phyloP scores from a whole-genome alignment of 1,140 invertebrate species.

The Pseudomyrmex concolor region DNA sequence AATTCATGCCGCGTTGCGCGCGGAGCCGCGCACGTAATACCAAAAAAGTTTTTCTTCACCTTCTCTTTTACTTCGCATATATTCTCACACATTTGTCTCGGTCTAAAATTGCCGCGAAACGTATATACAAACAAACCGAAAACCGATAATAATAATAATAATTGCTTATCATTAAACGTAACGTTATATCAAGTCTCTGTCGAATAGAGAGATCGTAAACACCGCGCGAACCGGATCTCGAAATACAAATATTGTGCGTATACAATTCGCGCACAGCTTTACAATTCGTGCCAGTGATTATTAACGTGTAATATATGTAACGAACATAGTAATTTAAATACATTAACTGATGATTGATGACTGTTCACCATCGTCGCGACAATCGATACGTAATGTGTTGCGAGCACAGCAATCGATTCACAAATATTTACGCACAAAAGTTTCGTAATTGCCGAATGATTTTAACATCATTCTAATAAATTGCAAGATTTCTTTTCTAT shows the following conservation, averaged over 20 bases:
- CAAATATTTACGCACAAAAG: background rate
- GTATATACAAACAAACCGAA: background rate
- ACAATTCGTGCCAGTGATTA: slow-evolving; percentile 8
- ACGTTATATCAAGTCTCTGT: slow-evolving; percentile 4
- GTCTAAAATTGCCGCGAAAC: background rate
- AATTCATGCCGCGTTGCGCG: slow-evolving; percentile 28
- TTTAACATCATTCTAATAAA: background rate
- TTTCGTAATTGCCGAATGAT: background rate
- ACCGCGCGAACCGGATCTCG: background rate
- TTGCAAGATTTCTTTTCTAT: background rate
- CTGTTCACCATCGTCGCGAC: background rate
- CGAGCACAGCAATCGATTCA: background rate
- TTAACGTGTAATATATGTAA: slow-evolving; percentile 5
- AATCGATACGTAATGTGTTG: background rate
- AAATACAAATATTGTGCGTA: slow-evolving; percentile 1
- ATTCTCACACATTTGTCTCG: background rate
- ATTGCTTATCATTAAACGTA: slow-evolving; percentile 22
- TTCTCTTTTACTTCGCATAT: slow-evolving; percentile 11
- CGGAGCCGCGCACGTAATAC: background rate
- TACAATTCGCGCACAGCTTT: too few species aligned
- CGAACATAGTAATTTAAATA: slow-evolving; percentile 30
- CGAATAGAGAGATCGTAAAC: background rate
- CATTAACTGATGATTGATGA: slow-evolving; percentile 14
- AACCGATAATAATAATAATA: background rate
- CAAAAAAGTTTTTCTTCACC: slow-evolving; percentile 19